Base-by-base conservation (phyloP, 2,888 invertebrate species). In the Troides oblongomaculatus region DNA sequence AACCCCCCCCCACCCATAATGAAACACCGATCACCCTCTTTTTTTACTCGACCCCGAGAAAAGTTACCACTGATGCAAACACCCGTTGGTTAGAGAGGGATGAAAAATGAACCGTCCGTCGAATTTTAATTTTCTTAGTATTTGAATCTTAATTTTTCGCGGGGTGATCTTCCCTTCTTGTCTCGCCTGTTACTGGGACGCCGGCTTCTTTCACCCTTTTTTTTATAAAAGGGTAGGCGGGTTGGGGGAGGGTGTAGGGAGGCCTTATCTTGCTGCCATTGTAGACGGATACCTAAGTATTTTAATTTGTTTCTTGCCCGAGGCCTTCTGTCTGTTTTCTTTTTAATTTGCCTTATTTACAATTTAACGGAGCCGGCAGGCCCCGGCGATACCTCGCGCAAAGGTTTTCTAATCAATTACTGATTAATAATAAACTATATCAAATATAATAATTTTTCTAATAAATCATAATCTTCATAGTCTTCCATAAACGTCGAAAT, bases 91-190 rank as follows among this genome's bases (percentile, higher is more conserved):
- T 53, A 61, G 80, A 91, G 72, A 71, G 82, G 76, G 88, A 88
- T 12, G 66, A 73, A 77, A 74, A 76, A 82, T 81, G 89, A 88
- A 88, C 89, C 90, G 89, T 85, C 88, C 85, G 84, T 81, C 89
- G 90, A 89, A 92, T 93, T 93, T 93, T 92, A 93, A 93, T 92
- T 91, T 92, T 91, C 92, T 92, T 90, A 91, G 89, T 84, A 89
- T 92, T 93, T 91, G 93, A 92, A 93, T 92, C 89, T 91, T 91
- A 91, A 92, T 93, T 92, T 92, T 92, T 91, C 87, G 86, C 86
- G 83, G 87, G 87, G 84, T 75, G 83, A 77, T 81, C 75, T 76
- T 80, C 80, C 76, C 56, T 86, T 84, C 80, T 81, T 73, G 73
- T 89, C 83, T 75, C 43, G 73, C 83, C 66, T 67, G 66, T 21